Evolutionary conservation across 2,797 vertebrate species (phyloP).

Genomic region (Chelon labrosus): DNA sequence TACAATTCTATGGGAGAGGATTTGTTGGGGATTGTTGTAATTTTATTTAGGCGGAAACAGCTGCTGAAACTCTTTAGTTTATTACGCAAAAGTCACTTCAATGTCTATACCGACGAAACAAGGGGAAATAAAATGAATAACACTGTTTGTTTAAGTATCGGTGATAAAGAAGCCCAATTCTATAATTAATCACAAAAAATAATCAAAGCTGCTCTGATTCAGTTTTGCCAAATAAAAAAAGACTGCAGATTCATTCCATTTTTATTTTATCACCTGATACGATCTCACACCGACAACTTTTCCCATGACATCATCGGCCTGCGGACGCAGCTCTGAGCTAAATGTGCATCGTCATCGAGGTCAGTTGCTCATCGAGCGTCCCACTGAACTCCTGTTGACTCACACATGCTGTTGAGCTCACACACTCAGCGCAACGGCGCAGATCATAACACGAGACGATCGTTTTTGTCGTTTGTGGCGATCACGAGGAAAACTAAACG

Average conservation of each 20-base stretch:
- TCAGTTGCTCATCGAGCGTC: conserved; percentile 38
- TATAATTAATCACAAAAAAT: too few relatives aligned
- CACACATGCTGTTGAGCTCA: conserved; percentile 19
- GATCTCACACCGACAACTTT: background rate
- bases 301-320: conserved; percentile 42
- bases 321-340: conserved; percentile 32
- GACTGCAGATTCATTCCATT: background rate
- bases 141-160: too few relatives aligned
- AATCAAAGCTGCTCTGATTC: too few relatives aligned
- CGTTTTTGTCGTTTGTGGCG: background rate
- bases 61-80: too few relatives aligned
- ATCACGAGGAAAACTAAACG: background rate
- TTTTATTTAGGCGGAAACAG: too few relatives aligned
- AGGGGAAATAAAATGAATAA: too few relatives aligned
- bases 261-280: background rate
- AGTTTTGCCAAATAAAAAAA: too few relatives aligned
- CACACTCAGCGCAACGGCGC: background rate
- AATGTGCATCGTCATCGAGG: conserved; percentile 7
- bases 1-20: background rate
- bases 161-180: too few relatives aligned
- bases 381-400: conserved; percentile 40
- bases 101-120: too few relatives aligned
- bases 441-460: background rate
- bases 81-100: too few relatives aligned
- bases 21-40: conserved; percentile 8